Base-by-base conservation (phyloP, 1,140 invertebrate genomes). In the Brachionus koreanus region DNA sequence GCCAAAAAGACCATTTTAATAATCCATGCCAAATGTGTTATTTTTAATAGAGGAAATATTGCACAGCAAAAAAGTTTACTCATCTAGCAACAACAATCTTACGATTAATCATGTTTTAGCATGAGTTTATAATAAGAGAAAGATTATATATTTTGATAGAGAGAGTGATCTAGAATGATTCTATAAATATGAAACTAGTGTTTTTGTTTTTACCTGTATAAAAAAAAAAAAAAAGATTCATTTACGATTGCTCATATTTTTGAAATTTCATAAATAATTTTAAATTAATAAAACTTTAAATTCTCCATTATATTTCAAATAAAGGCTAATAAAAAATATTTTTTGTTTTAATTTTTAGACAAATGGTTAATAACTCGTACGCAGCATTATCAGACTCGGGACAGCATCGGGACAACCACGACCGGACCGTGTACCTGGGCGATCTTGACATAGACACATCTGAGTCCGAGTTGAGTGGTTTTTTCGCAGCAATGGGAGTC, bases 391-490 rank as follows among this genome's bases (percentile, higher is more conserved):
- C 63, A 9, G n/a, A 33, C 29, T n/a, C 29, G n/a, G 63, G 13
- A 65, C 33, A 39, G 35, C n/a, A 23, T n/a, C 33, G 16, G 37
- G 57, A 79, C 49, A 19, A 39, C 52, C 52, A 79, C 7, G 76
- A 79, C 7, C 46, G 76, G 35, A 79, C 76, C 9, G 46, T 79
- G 35, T 79, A 79, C 57, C 37, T 79, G 6, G 76, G 76, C 12
- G 76, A 79, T 79, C 57, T 79, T 6, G 49, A 57, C 12, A 79
- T 79, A 12, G 76, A 79, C 33, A 79, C 49, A 16, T 35, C 33
- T n/a, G 76, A 79, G 39, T 5, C 25, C 29, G 49, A 79, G 37
- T 37, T 79, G 49, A 42, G 35, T 5, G 6, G 12, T 25, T 79
- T 42, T 65, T 79, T 79, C 29, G 19, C 3, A 2, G 12, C 12